Conservation (phyloP, 2,113 vertebrate genomes). For the Alexandromys fortis region DNA sequence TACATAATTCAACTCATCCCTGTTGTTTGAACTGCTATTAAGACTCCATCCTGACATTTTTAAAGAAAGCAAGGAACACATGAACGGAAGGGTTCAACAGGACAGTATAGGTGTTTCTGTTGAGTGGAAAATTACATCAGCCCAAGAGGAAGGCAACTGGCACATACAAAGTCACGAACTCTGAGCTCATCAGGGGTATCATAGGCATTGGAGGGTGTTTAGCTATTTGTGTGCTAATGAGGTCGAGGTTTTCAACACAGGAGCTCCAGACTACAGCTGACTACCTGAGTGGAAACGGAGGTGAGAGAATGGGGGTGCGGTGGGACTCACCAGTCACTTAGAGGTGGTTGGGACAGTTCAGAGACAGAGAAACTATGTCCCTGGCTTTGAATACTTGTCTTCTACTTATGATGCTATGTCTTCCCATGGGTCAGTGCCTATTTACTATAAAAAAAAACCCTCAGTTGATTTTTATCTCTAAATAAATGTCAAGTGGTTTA, state of each 20-base stretch:
- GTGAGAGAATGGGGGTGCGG: too few species aligned
- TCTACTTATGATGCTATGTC: neutral
- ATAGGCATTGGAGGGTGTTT: slow-evolving; percentile 26
- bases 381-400: neutral
- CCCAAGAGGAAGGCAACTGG: neutral
- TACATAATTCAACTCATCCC: neutral
- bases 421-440: neutral
- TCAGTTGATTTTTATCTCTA: neutral
- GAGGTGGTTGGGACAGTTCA: neutral
- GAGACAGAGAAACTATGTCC: neutral
- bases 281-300: neutral
- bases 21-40: neutral
- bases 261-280: slow-evolving; percentile 3
- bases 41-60: neutral
- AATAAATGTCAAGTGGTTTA: neutral
- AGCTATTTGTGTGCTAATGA: slow-evolving; percentile 50
- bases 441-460: neutral
- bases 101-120: neutral
- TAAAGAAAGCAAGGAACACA: neutral
- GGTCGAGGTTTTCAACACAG: slow-evolving; percentile 51
- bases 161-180: neutral
- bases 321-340: neutral
- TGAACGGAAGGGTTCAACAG: neutral
- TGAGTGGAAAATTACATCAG: neutral
- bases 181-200: neutral